These are phyloP conservation scores for Bradypus variegatus DNA, from an alignment of 2,797 vertebrate species.

Conservation along the genomic window DNA sequence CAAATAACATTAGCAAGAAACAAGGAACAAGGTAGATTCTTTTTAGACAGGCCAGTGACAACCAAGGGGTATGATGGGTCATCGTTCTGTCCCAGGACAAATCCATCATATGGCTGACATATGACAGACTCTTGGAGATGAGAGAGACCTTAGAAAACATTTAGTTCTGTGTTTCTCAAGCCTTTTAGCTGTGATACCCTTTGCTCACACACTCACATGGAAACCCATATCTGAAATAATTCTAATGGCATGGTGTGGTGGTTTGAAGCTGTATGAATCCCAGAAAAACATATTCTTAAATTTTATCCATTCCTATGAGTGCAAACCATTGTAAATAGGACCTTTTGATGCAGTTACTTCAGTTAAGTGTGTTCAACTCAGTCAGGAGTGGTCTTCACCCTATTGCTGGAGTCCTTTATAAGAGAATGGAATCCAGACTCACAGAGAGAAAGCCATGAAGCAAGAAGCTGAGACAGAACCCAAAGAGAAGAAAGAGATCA, in stretches of 20 bases:
- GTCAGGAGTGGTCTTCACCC: too few relatives aligned
- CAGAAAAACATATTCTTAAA: too few relatives aligned
- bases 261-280: too few relatives aligned
- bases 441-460: too few relatives aligned
- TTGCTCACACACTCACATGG: not conserved
- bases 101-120: not conserved
- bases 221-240: not conserved
- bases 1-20: not conserved
- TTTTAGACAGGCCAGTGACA: not conserved
- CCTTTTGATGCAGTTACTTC: too few relatives aligned
- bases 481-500: too few relatives aligned
- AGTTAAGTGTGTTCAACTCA: too few relatives aligned
- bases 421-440: too few relatives aligned
- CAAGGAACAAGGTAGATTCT: not conserved
- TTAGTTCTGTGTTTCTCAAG: not conserved
- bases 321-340: too few relatives aligned
- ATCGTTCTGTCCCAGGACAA: not conserved
- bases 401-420: too few relatives aligned
- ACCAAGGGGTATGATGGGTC: not conserved
- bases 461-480: too few relatives aligned
- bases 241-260: not conserved
- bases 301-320: too few relatives aligned
- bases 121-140: not conserved
- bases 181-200: not conserved
- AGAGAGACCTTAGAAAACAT: not conserved